A percentile compares a stretch with the other conserved stretches of the same genome.
phyloP scores from a whole-genome alignment of 2,113 vertebrate species.

The Apodemus speciosus region DNA sequence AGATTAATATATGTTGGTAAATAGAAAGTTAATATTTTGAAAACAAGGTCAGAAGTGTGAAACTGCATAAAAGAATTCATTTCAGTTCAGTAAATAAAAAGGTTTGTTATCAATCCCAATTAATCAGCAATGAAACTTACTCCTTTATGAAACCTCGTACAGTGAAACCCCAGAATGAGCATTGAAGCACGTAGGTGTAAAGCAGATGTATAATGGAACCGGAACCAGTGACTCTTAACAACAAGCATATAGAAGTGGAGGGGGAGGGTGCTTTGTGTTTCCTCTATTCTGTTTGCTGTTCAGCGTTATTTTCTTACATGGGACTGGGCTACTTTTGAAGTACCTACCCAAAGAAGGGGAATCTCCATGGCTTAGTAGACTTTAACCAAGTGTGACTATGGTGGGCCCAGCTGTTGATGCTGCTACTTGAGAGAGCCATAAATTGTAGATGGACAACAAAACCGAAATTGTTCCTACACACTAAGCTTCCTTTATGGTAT shows the following conservation, averaged over 20 bases:
- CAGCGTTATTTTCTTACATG: conserved; percentile 65
- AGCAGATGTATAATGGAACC: conserved; percentile 44
- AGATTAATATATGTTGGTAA: conserved; percentile 42
- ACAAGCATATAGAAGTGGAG: conserved; percentile 59
- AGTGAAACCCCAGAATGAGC: conserved; percentile 46
- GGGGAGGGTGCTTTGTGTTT: conserved; percentile 8
- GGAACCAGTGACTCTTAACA: conserved; percentile 62
- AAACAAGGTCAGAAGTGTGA: conserved; percentile 78
- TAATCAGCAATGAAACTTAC: conserved; percentile 48
- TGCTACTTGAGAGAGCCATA: conserved; percentile 29
- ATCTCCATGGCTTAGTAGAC: conserved; percentile 11
- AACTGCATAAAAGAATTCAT: conserved; percentile 73
- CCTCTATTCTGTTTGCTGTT: conserved; percentile 71
- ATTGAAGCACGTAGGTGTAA: conserved; percentile 41
- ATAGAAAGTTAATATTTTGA: conserved; percentile 63
- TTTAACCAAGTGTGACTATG: conserved; percentile 34
- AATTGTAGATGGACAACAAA: conserved; percentile 54
- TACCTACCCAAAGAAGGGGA: conserved; percentile 64
- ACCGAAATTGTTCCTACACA: conserved; percentile 11
- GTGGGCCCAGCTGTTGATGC: background rate
- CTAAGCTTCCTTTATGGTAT: conserved; percentile 55
- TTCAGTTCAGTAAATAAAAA: conserved; percentile 48
- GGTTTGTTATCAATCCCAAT: conserved; percentile 57
- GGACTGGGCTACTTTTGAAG: conserved; percentile 69
- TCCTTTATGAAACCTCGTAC: background rate